phyloP scores from a whole-genome alignment of 2,888 invertebrate species.

The Ennomos quercinarius region DNA sequence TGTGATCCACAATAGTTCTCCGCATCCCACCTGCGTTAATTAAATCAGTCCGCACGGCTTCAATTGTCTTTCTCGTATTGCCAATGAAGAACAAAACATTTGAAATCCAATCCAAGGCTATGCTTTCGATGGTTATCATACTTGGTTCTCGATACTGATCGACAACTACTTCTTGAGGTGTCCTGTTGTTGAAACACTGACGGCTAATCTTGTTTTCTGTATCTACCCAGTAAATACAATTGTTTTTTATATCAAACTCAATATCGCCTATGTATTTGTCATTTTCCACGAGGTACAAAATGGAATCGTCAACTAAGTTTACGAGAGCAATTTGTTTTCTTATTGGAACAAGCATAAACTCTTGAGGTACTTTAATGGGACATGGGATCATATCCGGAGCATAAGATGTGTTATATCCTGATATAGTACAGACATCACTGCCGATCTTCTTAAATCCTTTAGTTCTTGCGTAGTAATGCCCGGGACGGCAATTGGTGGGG shows the following conservation, averaged over 20 bases:
- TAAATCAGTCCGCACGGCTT: conserved; percentile 90
- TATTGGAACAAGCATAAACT: conserved; percentile 93
- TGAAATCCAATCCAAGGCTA: conserved; percentile 96
- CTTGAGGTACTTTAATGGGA: conserved; percentile 88
- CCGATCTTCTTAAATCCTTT: conserved; percentile 94
- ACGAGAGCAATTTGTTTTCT: conserved; percentile 91
- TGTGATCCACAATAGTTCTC: conserved; percentile 89
- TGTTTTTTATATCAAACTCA: conserved; percentile 93
- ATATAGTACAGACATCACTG: conserved; percentile 92
- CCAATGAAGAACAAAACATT: conserved; percentile 95
- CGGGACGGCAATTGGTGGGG: conserved; percentile 89
- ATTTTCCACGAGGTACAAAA: conserved; percentile 88
- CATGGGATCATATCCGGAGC: conserved; percentile 90
- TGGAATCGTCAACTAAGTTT: conserved; percentile 86
- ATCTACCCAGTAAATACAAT: conserved; percentile 96
- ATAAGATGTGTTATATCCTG: conserved; percentile 87
- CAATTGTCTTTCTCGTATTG: conserved; percentile 91
- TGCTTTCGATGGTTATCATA: conserved; percentile 93
- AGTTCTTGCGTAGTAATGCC: conserved; percentile 91
- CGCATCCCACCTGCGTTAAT: conserved; percentile 88
- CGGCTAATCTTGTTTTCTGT: conserved; percentile 91
- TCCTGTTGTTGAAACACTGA: conserved; percentile 90
- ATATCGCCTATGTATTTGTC: conserved; percentile 93
- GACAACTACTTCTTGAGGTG: conserved; percentile 89
- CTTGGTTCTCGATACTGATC: conserved; percentile 80